Percentiles rank a stretch among this genome's conserved stretches.
phyloP scores from a whole-genome alignment of 2,888 invertebrate species.

The Spilosoma lubricipeda region DNA sequence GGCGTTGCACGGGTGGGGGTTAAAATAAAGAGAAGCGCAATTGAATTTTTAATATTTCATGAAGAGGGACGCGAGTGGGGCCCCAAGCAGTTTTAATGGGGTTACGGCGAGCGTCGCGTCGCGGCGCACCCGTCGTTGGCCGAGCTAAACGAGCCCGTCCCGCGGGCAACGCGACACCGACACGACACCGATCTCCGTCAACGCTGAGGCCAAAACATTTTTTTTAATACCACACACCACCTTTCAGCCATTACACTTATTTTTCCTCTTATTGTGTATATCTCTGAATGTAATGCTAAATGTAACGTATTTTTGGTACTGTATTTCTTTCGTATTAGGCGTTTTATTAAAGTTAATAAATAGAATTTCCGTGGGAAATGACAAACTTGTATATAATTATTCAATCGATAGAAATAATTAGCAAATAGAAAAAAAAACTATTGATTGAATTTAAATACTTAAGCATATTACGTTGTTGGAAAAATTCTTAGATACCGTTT shows the following conservation, averaged over 20 bases:
- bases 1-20: constrained; percentile 79
- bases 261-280: background rate
- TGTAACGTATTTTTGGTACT: too few relatives aligned
- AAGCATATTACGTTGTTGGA: background rate
- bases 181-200: background rate
- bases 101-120: constrained; percentile 66
- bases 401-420: background rate
- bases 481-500: background rate
- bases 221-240: background rate
- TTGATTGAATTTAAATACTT: background rate
- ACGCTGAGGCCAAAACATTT: background rate
- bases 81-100: constrained; percentile 83
- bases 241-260: background rate
- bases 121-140: constrained; percentile 38
- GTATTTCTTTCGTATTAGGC: too few relatives aligned
- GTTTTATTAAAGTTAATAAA: background rate
- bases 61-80: constrained; percentile 79
- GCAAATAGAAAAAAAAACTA: background rate
- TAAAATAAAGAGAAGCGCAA: constrained; percentile 87
- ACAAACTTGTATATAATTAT: background rate
- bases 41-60: constrained; percentile 87
- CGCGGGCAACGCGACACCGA: constrained; percentile 14
- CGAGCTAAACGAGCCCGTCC: constrained; percentile 17
- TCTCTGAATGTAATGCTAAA: too few relatives aligned
- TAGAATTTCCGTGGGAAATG: background rate